Base-by-base conservation (phyloP, 2,888 invertebrate species). In the Zonitis immaculata region DNA sequence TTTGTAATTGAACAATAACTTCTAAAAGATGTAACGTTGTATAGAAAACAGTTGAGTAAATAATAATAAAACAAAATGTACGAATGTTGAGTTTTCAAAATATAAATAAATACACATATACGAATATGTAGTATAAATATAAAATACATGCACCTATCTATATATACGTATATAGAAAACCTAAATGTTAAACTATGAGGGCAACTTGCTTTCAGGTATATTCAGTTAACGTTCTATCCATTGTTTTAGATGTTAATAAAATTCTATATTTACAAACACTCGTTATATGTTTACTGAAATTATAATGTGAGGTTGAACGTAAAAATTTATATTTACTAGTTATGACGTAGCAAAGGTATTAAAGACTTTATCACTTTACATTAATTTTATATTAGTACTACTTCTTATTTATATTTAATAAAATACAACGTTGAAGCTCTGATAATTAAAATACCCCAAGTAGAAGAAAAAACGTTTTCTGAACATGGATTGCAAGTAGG, bases 1-100 rank as follows among this genome's bases (percentile, higher is more conserved):
- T 51, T 44, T 48, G 28, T 54, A 54, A 54, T 54, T 35, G 51
- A 54, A 54, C 47, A 54, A 51, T 51, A 54, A 51, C 46, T 28
- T 18, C 49, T 51, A 49, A 52, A 54, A 48, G 47, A 47, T 27
- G 51, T 9, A n/a, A 39, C 16, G 18, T 39, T 11, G 51, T 55
- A 49, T 27, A 52, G 51, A 48, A 55, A 51, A 46, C 52, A 55
- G 45, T 51, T 52, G 42, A 12, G 49, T 52, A 52, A 46, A 55
- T 51, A 51, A n/a, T 9, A 46, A 28, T 45, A 35, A 51, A 47
- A 52, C 35, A 51, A 44, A 32, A 55, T 43, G 42, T 43, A 49
- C 28, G 32, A 30, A 42, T 27, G 42, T 27, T 46, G 44, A 47
- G 46, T 47, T 54, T 54, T 48, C 44, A 30, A 51, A 54, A 48